Evolutionary conservation across 2,888 invertebrate species (phyloP), one percentile per base, ranked within the genome.

Genomic region (Mythimna ferrago): DNA sequence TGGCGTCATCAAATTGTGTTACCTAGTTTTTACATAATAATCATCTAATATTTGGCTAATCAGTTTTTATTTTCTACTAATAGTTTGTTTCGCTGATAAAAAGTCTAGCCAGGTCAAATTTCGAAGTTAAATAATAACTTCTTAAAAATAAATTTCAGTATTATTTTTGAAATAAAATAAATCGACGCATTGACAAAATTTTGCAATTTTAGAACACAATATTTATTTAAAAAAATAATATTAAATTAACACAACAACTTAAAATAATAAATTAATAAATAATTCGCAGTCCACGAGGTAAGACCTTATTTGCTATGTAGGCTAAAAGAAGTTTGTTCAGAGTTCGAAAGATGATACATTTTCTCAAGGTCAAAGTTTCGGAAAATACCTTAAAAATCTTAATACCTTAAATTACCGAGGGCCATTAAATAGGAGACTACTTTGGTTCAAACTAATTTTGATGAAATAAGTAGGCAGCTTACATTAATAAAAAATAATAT

Each of bases 221-320:
- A 60, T 77, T 67, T 75, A 80, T 65, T 71, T 67, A 76, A 51
- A 0, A 0, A 61, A 72, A 57, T 60, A 64, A 77, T 56, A 51
- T 68, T 72, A 72, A 67, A 68, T 62, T 68, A 80, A 77, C 38
- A 71, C 5, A 81, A 76, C 57, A 76, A 62, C 60, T 70, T 71
- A 72, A 32, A 56, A 54, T 53, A 64, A 82, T 69, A 81, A 76
- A 76, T 80, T 70, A 86, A 86, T 86, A 81, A 86, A 85, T 87
- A 84, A 73, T 66, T 72, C n/a, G 57, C 65, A 75, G 65, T 73
- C 65, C 64, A 68, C 51, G n/a, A 58, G n/a, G 14, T 64, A 14
- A 65, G 35, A 56, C 53, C 58, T 67, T 76, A 74, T 16, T 51
- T 51, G 5, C 48, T 70, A 80, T 48, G 19, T 38, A 65, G 38